Conservation (phyloP, 2,888 invertebrate species). For the Mystacides longicornis region DNA sequence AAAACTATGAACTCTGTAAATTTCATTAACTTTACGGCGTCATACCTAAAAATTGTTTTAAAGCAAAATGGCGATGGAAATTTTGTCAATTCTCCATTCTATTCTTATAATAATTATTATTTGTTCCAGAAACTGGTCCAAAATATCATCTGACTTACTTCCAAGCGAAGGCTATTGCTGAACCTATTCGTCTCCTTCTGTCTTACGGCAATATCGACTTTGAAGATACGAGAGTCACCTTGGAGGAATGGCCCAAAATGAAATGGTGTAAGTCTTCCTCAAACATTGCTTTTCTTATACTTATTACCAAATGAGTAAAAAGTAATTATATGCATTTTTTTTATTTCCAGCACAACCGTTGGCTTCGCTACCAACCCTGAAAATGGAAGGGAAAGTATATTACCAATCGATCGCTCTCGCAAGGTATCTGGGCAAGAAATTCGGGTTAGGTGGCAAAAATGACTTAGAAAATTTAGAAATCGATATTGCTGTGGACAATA, state of each 20-base stretch:
- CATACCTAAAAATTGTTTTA: too few species aligned
- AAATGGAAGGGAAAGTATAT: slow-evolving; percentile 53
- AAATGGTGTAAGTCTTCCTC: slow-evolving; percentile 30
- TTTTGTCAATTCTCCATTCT: too few species aligned
- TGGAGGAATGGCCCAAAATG: slow-evolving; percentile 42
- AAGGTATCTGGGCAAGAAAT: slow-evolving; percentile 56
- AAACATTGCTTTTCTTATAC: too few species aligned
- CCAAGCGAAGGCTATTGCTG: slow-evolving; percentile 51
- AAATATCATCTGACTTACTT: slow-evolving; percentile 53
- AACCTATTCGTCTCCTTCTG: slow-evolving; percentile 53
- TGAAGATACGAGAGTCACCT: slow-evolving; percentile 48
- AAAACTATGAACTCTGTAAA: too few species aligned
- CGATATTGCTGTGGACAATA: slow-evolving; percentile 53
- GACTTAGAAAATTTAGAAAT: slow-evolving; percentile 55
- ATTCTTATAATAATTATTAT: too few species aligned
- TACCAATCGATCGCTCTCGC: slow-evolving; percentile 54
- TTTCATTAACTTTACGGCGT: too few species aligned
- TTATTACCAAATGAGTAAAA: too few species aligned
- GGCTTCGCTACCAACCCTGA: slow-evolving; percentile 56
- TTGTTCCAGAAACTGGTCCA: too few species aligned
- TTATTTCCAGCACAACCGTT: slow-evolving; percentile 46
- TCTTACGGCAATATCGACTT: slow-evolving; percentile 54
- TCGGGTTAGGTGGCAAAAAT: slow-evolving; percentile 47
- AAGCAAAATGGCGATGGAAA: too few species aligned
- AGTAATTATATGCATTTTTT: background rate